phyloP scores from a whole-genome alignment of 1,140 invertebrate genomes.

The Eriocheir sinensis region DNA sequence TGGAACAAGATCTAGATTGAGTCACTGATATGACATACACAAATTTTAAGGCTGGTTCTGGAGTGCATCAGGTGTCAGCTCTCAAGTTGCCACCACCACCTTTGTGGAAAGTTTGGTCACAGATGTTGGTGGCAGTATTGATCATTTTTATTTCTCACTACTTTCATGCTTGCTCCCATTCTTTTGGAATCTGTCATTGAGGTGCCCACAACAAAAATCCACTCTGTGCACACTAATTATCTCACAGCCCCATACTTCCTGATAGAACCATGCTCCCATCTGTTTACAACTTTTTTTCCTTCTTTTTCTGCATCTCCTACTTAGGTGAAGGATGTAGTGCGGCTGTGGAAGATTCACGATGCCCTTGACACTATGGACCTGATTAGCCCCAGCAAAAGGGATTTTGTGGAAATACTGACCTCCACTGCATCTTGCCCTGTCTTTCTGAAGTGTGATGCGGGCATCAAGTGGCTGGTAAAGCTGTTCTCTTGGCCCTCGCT shows the following conservation, averaged over 20 bases:
- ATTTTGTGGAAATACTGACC: constrained; percentile 32
- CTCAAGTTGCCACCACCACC: too few species aligned
- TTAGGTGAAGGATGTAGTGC: constrained; percentile 50
- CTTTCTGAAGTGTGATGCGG: constrained; percentile 69
- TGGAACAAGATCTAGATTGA: too few species aligned
- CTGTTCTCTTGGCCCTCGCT: constrained; percentile 44
- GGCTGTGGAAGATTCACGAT: not conserved
- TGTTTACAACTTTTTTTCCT: not conserved
- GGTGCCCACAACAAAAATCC: not conserved
- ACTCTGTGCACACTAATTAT: not conserved
- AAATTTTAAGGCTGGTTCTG: too few species aligned
- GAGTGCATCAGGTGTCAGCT: too few species aligned
- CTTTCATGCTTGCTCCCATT: too few species aligned
- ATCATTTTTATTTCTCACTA: too few species aligned
- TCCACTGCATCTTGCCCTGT: not conserved
- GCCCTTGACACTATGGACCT: not conserved
- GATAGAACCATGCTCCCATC: not conserved
- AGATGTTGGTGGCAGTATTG: too few species aligned
- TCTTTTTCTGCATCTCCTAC: not conserved
- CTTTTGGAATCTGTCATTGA: too few species aligned
- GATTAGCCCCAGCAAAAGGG: not conserved
- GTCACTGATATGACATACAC: too few species aligned
- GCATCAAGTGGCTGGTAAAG: constrained; percentile 49
- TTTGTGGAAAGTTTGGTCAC: too few species aligned
- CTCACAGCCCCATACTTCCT: not conserved